phyloP scores from a whole-genome alignment of 2,888 invertebrate genomes.

The Thera obeliscata region DNA sequence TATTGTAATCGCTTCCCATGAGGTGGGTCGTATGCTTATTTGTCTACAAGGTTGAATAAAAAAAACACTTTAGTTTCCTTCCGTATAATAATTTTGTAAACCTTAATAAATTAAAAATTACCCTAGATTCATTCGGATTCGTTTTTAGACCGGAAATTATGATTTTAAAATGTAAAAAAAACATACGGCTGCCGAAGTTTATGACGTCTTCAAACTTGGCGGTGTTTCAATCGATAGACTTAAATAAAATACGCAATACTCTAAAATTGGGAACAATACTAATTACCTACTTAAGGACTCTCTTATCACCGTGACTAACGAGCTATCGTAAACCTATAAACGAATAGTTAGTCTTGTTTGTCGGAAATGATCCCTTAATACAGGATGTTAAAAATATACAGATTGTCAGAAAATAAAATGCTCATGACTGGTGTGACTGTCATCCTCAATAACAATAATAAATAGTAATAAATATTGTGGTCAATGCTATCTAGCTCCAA shows the following conservation, averaged over 20 bases:
- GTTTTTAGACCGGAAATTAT: neutral
- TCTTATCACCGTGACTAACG: constrained; percentile 76
- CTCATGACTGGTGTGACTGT: too few species aligned
- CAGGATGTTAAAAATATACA: constrained; percentile 11
- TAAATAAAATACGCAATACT: constrained; percentile 36
- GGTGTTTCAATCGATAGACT: constrained; percentile 4
- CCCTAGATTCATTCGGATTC: too few species aligned
- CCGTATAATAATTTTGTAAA: too few species aligned
- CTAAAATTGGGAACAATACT: constrained; percentile 69
- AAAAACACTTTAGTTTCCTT: too few species aligned
- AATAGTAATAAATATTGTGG: too few species aligned
- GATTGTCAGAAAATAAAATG: neutral
- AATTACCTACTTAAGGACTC: constrained; percentile 77
- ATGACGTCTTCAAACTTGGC: constrained; percentile 1
- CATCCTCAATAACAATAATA: too few species aligned
- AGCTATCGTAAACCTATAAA: constrained; percentile 78
- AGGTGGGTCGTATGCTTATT: too few species aligned
- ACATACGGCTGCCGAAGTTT: neutral
- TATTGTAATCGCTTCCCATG: too few species aligned
- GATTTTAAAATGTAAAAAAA: neutral
- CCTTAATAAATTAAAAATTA: too few species aligned
- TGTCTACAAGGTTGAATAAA: too few species aligned
- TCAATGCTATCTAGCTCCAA: too few species aligned
- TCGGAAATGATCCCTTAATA: constrained; percentile 49
- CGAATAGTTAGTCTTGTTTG: constrained; percentile 64